phyloP scores from a whole-genome alignment of 2,888 invertebrate genomes.

The Habrosyne pyritoides region DNA sequence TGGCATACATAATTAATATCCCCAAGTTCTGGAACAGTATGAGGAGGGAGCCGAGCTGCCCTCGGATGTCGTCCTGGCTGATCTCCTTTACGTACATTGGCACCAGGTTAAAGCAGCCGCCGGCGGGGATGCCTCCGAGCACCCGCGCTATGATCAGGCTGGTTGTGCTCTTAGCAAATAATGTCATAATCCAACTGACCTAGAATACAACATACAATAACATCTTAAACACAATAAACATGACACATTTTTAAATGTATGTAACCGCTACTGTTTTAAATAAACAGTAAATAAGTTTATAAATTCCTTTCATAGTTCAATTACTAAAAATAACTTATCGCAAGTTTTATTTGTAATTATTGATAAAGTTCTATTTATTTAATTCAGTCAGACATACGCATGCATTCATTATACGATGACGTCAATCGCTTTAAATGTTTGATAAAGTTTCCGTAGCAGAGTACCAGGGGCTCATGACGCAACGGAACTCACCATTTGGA shows the following conservation, averaged over 20 bases:
- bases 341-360: not conserved
- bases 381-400: not conserved
- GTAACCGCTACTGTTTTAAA: too few relatives aligned
- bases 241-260: too few relatives aligned
- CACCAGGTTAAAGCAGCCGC: constrained; percentile 57
- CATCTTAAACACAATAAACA: too few relatives aligned
- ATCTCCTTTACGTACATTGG: constrained; percentile 67
- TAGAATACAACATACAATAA: too few relatives aligned
- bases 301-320: too few relatives aligned
- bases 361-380: not conserved
- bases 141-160: constrained; percentile 52
- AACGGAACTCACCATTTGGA: constrained; percentile 65
- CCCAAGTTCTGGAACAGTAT: constrained; percentile 56
- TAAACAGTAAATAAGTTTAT: too few relatives aligned
- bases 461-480: constrained; percentile 11
- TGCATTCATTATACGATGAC: not conserved
- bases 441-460: not conserved
- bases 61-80: constrained; percentile 60
- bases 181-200: constrained; percentile 60
- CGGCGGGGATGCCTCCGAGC: constrained; percentile 54
- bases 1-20: constrained; percentile 54
- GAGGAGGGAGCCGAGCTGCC: constrained; percentile 53
- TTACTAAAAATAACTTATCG: not conserved
- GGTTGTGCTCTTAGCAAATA: constrained; percentile 41
- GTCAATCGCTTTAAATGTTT: not conserved